phyloP scores from a whole-genome alignment of 2,797 vertebrate species.

The Anguilla anguilla region DNA sequence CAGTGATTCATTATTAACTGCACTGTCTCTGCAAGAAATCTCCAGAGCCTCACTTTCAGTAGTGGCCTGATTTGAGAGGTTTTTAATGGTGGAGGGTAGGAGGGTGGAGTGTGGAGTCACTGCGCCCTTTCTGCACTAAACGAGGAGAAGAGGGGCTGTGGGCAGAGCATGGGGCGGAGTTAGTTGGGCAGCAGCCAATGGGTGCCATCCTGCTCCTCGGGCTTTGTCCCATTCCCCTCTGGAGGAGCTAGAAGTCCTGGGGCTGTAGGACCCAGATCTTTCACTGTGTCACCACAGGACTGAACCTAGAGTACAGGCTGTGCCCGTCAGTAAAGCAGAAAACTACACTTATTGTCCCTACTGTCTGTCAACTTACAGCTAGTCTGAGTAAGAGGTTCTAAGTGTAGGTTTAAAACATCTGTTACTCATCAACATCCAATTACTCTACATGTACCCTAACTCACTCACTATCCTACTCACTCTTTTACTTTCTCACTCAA shows the following conservation, averaged over 20 bases:
- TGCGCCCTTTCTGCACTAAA: background rate
- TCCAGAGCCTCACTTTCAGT: background rate
- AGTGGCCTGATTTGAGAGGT: slow-evolving; percentile 27
- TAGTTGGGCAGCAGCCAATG: slow-evolving; percentile 46
- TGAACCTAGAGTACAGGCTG: background rate
- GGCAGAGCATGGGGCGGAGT: background rate
- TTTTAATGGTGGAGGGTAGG: slow-evolving; percentile 36
- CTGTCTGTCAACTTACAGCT: background rate
- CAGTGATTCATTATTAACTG: slow-evolving; percentile 20
- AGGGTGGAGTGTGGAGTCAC: slow-evolving; percentile 20
- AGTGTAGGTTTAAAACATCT: background rate
- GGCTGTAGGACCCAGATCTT: background rate
- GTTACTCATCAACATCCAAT: too few species aligned
- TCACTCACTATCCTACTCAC: too few species aligned
- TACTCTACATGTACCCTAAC: too few species aligned
- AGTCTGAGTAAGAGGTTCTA: background rate
- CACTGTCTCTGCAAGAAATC: background rate
- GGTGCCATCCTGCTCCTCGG: background rate
- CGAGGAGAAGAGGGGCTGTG: slow-evolving; percentile 42
- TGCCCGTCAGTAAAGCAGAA: background rate
- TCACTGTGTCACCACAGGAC: background rate
- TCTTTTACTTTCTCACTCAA: too few species aligned
- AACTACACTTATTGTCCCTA: background rate
- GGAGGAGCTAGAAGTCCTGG: background rate
- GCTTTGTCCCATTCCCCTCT: background rate